A percentile compares a stretch with the other conserved stretches of the same genome.
These are phyloP conservation scores for Sus cebifrons DNA, from an alignment of 2,797 vertebrate genomes.

Conservation along the genomic window DNA sequence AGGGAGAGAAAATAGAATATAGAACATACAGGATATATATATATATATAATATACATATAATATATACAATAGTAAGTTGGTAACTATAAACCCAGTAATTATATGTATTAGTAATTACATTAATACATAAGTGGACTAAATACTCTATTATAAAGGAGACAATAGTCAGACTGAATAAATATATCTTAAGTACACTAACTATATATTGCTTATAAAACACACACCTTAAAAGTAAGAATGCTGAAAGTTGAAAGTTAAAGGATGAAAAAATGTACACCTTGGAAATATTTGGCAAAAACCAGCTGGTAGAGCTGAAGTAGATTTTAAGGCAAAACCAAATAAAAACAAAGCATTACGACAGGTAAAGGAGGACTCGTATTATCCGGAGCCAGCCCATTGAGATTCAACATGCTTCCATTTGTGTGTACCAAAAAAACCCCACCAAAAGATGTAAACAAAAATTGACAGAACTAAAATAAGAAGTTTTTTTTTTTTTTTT, in stretches of 20 bases:
- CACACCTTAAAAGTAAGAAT: neutral
- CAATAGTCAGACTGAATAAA: neutral
- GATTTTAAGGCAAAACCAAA: neutral
- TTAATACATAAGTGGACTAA: neutral
- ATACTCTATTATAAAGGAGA: neutral
- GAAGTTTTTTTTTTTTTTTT: neutral
- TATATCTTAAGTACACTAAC: neutral
- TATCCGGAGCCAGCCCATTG: too few relatives aligned
- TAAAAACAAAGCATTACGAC: neutral
- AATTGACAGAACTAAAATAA: neutral
- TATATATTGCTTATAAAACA: neutral
- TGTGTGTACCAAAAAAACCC: neutral
- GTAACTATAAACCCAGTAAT: neutral
- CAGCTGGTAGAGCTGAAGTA: too few relatives aligned
- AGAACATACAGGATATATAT: neutral
- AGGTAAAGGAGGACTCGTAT: neutral
- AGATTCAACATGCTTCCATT: neutral
- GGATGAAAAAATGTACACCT: neutral
- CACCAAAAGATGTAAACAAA: neutral
- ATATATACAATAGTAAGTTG: neutral
- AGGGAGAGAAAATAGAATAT: neutral
- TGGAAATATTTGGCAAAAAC: neutral
- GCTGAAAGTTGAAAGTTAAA: neutral
- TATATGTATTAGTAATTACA: neutral
- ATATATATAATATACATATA: too few relatives aligned